Conservation (phyloP, 1,140 invertebrate species). For the Drosophila malerkotliana region DNA sequence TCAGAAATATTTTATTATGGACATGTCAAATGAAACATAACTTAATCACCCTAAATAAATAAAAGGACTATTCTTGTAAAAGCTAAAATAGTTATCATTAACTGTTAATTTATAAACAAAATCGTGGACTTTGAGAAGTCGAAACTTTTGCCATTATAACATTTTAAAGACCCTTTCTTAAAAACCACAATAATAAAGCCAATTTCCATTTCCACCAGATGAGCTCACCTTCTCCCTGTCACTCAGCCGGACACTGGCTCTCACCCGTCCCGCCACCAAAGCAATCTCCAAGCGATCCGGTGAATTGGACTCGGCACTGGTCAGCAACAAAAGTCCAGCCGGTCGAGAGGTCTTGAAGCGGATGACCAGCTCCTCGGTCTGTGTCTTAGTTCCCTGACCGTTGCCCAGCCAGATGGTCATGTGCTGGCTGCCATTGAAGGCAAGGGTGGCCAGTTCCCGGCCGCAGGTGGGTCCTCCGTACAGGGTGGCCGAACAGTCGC, state of each 20-base stretch:
- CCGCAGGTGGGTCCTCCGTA: constrained; percentile 97
- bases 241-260: constrained; percentile 92
- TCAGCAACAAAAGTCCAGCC: constrained; percentile 89
- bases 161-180: neutral
- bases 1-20: constrained; percentile 1
- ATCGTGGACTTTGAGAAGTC: too few relatives aligned
- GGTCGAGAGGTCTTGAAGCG: constrained; percentile 94
- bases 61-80: too few relatives aligned
- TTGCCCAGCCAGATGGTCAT: constrained; percentile 89
- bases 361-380: constrained; percentile 95
- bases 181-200: too few relatives aligned
- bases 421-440: constrained; percentile 95
- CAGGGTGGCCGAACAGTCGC: constrained; percentile 95
- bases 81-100: too few relatives aligned
- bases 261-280: constrained; percentile 91
- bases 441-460: constrained; percentile 94
- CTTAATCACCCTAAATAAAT: too few relatives aligned
- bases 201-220: neutral
- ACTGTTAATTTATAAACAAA: too few relatives aligned
- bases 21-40: too few relatives aligned
- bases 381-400: constrained; percentile 91
- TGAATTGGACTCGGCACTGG: constrained; percentile 89
- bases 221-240: constrained; percentile 91
- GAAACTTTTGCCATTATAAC: too few relatives aligned
- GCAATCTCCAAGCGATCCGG: constrained; percentile 93